Evolutionary conservation across 2,113 vertebrate genomes (phyloP).

Genomic region (Pelecanus crispus): DNA sequence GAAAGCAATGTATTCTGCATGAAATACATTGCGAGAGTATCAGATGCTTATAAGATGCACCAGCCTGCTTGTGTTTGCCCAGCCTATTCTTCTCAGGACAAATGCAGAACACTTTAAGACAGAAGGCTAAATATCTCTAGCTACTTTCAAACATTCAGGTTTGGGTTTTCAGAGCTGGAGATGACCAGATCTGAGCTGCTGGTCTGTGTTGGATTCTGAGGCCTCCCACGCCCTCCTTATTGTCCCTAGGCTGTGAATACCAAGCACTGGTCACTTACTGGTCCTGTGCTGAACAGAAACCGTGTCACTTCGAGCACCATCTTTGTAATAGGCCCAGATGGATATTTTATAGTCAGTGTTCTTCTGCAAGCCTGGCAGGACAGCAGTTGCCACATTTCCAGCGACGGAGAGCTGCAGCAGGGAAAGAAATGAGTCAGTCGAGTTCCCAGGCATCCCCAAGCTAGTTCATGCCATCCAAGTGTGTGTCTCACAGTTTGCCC

Average conservation of each 20-base stretch:
- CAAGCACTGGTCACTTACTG: constrained; percentile 68
- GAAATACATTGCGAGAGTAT: neutral
- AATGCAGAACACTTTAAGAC: neutral
- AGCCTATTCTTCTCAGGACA: neutral
- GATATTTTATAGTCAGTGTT: constrained; percentile 88
- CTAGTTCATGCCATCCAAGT: neutral
- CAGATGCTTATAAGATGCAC: neutral
- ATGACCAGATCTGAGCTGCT: neutral
- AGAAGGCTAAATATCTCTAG: neutral
- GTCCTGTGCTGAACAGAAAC: constrained; percentile 85
- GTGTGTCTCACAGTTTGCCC: neutral
- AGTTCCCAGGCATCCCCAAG: neutral
- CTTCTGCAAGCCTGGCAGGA: constrained; percentile 81
- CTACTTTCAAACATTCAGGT: neutral
- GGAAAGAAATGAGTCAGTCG: neutral
- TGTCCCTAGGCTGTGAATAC: neutral
- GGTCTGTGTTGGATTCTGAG: neutral
- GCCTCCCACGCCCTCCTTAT: neutral
- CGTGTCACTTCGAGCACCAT: constrained; percentile 86
- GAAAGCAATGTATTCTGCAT: rapidly evolving
- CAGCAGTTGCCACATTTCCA: constrained; percentile 72
- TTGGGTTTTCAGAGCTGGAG: neutral
- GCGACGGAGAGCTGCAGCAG: constrained; percentile 76
- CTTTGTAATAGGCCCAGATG: constrained; percentile 86
- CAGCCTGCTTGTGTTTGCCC: neutral